These are phyloP conservation scores for Amiota minor DNA, from an alignment of 2,888 invertebrate genomes.

Conservation along the genomic window DNA sequence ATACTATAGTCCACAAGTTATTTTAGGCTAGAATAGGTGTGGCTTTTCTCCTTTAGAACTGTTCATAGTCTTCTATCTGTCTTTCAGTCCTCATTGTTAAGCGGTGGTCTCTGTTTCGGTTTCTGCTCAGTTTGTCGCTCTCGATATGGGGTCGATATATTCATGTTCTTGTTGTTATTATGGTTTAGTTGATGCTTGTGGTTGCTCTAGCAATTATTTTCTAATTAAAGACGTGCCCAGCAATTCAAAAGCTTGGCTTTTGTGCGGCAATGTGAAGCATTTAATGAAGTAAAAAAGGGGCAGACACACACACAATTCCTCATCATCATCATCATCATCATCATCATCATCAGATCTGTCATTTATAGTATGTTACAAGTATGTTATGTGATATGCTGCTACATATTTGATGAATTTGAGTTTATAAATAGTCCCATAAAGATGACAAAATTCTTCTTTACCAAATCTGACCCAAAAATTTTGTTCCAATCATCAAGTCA, in stretches of 20 bases:
- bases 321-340: neutral
- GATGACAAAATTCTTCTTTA: constrained; percentile 7
- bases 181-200: constrained; percentile 21
- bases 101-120: neutral
- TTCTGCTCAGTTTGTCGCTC: neutral
- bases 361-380: no score
- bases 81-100: neutral
- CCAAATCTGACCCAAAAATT: neutral
- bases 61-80: neutral
- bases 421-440: no score
- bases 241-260: constrained; percentile 39
- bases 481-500: no score
- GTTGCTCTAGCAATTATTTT: constrained; percentile 66
- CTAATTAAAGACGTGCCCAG: constrained; percentile 70
- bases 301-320: neutral
- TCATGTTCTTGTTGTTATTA: neutral
- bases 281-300: constrained; percentile 39
- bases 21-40: constrained; percentile 17
- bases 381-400: no score
- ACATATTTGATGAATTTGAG: no score
- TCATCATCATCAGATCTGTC: neutral
- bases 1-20: no score
- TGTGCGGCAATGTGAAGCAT: constrained; percentile 34
- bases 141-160: neutral
- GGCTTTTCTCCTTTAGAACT: neutral